A percentile compares a stretch with the other conserved stretches of the same genome.
Evolutionary conservation across 2,888 invertebrate genomes (phyloP).

Genomic region (Clitarchus hookeri): DNA sequence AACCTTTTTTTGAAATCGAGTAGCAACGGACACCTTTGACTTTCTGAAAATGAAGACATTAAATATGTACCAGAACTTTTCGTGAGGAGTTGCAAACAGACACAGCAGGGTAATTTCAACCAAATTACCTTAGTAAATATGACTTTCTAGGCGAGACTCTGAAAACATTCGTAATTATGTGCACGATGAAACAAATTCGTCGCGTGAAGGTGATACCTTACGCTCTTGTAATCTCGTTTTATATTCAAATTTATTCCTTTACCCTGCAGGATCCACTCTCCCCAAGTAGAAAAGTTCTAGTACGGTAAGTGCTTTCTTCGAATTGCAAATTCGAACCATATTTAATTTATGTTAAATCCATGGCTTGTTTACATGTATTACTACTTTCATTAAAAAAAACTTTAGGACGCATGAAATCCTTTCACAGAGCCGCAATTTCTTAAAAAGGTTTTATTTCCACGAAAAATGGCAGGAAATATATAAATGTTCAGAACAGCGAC

Average conservation of each 20-base stretch:
- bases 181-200: neutral
- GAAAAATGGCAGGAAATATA: too few relatives aligned
- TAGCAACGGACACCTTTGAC: too few relatives aligned
- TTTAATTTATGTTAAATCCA: neutral
- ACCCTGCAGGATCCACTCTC: neutral
- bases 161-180: neutral
- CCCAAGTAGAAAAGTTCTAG: neutral
- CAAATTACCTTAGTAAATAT: too few relatives aligned
- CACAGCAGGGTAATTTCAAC: too few relatives aligned
- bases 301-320: neutral
- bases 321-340: neutral
- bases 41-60: too few relatives aligned
- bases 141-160: neutral
- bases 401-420: too few relatives aligned
- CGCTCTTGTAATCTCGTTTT: neutral
- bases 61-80: too few relatives aligned
- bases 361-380: neutral
- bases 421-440: too few relatives aligned
- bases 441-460: too few relatives aligned
- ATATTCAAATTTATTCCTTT: slow-evolving; percentile 9
- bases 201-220: neutral
- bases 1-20: too few relatives aligned
- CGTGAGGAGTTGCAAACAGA: too few relatives aligned
- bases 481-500: too few relatives aligned
- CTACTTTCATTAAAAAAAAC: neutral